phyloP scores from a whole-genome alignment of 2,888 invertebrate genomes.

The Agapostemon virescens region DNA sequence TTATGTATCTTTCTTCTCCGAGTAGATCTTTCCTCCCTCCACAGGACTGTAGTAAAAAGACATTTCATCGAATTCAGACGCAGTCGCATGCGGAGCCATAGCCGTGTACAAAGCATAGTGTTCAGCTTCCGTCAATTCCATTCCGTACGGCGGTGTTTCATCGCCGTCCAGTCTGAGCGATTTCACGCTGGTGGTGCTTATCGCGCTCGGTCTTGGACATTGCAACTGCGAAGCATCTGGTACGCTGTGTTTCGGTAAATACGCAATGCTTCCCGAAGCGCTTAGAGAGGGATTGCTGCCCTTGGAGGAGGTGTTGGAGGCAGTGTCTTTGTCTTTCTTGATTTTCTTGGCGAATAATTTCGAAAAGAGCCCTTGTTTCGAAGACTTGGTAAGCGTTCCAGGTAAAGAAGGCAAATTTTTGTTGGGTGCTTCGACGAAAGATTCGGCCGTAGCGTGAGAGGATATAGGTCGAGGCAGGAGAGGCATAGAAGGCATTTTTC shows the following conservation, averaged over 20 bases:
- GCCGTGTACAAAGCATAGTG: constrained; percentile 93
- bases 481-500: constrained; percentile 79
- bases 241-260: constrained; percentile 51
- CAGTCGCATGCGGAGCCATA: constrained; percentile 92
- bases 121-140: constrained; percentile 92
- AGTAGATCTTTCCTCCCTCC: constrained; percentile 87
- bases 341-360: constrained; percentile 84
- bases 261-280: constrained; percentile 54
- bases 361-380: constrained; percentile 85
- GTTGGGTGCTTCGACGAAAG: constrained; percentile 79
- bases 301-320: constrained; percentile 36
- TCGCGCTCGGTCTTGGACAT: constrained; percentile 67
- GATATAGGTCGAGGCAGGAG: constrained; percentile 74
- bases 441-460: constrained; percentile 60
- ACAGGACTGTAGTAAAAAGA: constrained; percentile 93
- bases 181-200: constrained; percentile 69
- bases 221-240: constrained; percentile 58
- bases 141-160: constrained; percentile 75
- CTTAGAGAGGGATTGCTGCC: constrained; percentile 62
- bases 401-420: constrained; percentile 83
- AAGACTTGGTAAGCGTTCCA: constrained; percentile 82
- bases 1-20: constrained; percentile 74
- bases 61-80: constrained; percentile 93
- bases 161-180: constrained; percentile 70
- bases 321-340: constrained; percentile 80